Base-by-base conservation (phyloP, 2,888 invertebrate genomes). In the Cyclophora punctaria region DNA sequence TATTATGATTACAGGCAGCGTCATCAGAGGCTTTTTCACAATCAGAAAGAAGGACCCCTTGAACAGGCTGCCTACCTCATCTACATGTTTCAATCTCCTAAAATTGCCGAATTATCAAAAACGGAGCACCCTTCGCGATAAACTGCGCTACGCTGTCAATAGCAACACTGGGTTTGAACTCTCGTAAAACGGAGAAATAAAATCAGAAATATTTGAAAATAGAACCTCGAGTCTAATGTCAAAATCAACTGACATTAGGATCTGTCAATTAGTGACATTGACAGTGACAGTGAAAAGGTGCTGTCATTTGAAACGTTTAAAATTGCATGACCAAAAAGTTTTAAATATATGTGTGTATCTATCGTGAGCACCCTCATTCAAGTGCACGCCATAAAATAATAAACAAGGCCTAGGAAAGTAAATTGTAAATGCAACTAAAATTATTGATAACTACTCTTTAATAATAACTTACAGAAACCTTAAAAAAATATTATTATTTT, bases 81-180 rank as follows among this genome's bases (percentile, higher is more conserved):
- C 99, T 0, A 99, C 99, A 0, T 99, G 99, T 77, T 99, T 99
- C 86, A 99, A 99, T 88, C 91, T 99, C 43, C 91, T 99, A 45
- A 99, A 99, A 80, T 90, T 98, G 70, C 99, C 99, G 50, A 99
- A 99, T 88, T 99, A 99, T 80, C 98, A 97, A 79, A 98, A 97
- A 82, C 96, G 98, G 70, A 94, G 96, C 67, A 97, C 98, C 0
- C 84, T 99, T 4, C 90, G 97, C 46, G 99, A 99, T 72, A 99
- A 99, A 80, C 89, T 99, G 3, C 92, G 98, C 41, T 99, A 99
- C 78, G 99, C 99, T 0, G 97, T 99, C 50, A 95, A 95, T 59
- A 97, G 98, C 69, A 98, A 99, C 80, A 98, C 99, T 7, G 99
- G 99, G 34, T 99, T 99, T 81, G 99, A 99, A 85, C 90, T 99